Conservation (phyloP, 2,113 vertebrate genomes). For the Perca flavescens region DNA sequence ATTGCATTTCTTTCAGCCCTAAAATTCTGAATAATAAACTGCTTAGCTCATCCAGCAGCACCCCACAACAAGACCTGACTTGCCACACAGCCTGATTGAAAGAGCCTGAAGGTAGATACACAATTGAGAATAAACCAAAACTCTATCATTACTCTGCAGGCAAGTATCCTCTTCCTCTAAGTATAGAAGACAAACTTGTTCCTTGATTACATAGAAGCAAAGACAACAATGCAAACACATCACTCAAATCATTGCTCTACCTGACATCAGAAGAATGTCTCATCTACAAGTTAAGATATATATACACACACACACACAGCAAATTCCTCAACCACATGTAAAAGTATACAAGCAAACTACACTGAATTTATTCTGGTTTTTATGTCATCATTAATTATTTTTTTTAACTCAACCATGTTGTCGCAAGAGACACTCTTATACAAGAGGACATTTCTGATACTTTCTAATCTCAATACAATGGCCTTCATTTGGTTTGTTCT, state of each 20-base stretch:
- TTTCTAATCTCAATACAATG: not conserved
- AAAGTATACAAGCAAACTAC: not conserved
- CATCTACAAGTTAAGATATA: no score
- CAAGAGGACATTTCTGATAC: no score
- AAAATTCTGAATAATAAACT: not conserved
- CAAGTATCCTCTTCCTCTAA: not conserved
- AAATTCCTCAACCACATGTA: not conserved
- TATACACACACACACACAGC: not conserved
- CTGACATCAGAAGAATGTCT: no score
- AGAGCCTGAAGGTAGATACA: not conserved
- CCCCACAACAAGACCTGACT: slow-evolving; percentile 35
- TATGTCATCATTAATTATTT: not conserved
- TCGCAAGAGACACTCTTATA: not conserved
- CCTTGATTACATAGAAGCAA: no score
- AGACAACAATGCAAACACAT: not conserved
- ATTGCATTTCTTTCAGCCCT: not conserved
- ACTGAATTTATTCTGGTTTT: not conserved
- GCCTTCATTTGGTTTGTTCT: not conserved
- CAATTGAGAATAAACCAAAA: not conserved
- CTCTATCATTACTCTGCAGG: not conserved
- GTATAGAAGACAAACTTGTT: not conserved
- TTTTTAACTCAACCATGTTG: not conserved
- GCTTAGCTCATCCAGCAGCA: not conserved
- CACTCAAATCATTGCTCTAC: not conserved
- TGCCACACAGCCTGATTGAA: not conserved